phyloP scores from a whole-genome alignment of 2,797 vertebrate species.

The Centroberyx gerrardi region DNA sequence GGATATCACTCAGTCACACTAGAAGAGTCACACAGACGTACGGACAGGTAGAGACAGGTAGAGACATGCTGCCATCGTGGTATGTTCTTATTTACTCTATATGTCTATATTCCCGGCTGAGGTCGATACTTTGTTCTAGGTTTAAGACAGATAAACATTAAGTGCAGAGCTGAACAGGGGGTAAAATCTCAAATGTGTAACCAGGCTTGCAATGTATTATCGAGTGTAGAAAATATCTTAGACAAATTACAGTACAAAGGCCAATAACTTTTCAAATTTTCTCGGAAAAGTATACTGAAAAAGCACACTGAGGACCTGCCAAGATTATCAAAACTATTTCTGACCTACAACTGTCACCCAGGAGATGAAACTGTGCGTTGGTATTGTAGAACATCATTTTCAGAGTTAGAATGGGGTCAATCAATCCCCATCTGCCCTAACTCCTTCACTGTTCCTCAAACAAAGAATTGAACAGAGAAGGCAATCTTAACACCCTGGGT shows the following conservation, averaged over 20 bases:
- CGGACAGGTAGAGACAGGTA: too few species aligned
- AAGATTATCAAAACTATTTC: background rate
- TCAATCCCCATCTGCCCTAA: background rate
- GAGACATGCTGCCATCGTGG: too few species aligned
- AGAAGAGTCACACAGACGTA: too few species aligned
- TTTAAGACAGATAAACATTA: too few species aligned
- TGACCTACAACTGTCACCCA: too few species aligned
- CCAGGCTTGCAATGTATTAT: background rate
- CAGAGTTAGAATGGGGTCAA: background rate
- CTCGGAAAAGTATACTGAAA: background rate
- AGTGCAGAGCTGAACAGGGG: background rate
- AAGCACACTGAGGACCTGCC: background rate
- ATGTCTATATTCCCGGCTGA: too few species aligned
- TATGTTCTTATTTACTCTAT: too few species aligned
- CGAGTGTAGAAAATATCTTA: background rate
- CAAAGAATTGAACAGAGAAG: background rate
- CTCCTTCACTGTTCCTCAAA: background rate
- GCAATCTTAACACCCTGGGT: slow-evolving; percentile 1
- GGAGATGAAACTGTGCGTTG: background rate
- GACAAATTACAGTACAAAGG: background rate
- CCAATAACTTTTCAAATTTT: background rate
- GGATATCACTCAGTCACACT: too few species aligned
- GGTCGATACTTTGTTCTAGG: too few species aligned
- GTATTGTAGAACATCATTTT: background rate
- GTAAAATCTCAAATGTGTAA: background rate